Base-by-base conservation (phyloP, 1,140 invertebrate genomes). In the Bombus fervidus region DNA sequence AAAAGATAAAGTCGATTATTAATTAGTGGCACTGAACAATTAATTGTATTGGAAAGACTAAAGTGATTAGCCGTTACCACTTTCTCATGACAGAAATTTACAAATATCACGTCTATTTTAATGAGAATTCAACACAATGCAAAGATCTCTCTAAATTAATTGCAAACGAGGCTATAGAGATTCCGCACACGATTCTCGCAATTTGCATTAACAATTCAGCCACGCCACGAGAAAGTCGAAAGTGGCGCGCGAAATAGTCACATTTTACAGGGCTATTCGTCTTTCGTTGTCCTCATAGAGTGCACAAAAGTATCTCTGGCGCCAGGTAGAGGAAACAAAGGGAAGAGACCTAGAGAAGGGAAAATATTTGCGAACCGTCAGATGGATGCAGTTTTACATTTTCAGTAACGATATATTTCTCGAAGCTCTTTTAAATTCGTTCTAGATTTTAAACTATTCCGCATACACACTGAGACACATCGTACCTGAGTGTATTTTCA, bases 191-290 rank as follows among this genome's bases (percentile, higher is more conserved):
- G 68, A 39, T 39, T 15, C 28, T 8, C 13, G 5, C 5, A 13
- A 72, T 72, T 72, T 41, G 69, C 69, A n/a, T 72, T 39, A 13
- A 71, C 25, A 28, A 39, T 72, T 28, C 28, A n/a, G 39, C 39
- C 39, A 41, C 69, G 69, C n/a, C 0, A 43, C 41, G 43, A 22
- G 37, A 28, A 62, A 69, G 66, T 87, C n/a, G 86, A 82, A 86
- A 59, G 53, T 66, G 1, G 31, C 9, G 59, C 43, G 37, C 18
- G 28, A 81, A 81, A 82, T 78, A 72, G 37, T n/a, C 43, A 34
- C 59, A 53, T 73, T 88, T 68, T 34, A 69, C 34, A 68, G 59
- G 9, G 47, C 37, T 59, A 87, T 87, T 72, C 73, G 34, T 88
- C 79, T 13, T 59, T 57, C 41, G 78, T 79, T 74, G 47, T n/a